phyloP scores from a whole-genome alignment of 1,140 invertebrate species.

The Rhopalosiphum maidis region DNA sequence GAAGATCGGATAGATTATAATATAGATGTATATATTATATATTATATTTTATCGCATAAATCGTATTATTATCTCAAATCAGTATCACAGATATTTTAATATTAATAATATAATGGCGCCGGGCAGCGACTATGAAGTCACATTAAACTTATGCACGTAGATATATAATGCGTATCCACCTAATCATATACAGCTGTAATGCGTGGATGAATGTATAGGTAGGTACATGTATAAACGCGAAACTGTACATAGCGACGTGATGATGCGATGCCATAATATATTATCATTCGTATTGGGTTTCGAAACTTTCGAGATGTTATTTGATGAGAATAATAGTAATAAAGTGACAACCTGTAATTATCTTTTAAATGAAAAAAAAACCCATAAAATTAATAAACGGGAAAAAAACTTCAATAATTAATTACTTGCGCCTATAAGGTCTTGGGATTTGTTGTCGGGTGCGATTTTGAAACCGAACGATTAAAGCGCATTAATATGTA shows the following conservation, averaged over 20 bases:
- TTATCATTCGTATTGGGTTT: background rate
- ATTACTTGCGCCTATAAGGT: background rate
- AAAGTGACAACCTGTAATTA: constrained; percentile 16
- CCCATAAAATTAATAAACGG: background rate
- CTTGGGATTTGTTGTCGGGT: background rate
- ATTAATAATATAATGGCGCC: background rate
- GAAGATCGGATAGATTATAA: background rate
- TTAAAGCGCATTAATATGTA: background rate
- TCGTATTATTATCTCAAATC: background rate
- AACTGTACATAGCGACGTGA: background rate
- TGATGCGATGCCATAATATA: background rate
- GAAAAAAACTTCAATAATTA: background rate
- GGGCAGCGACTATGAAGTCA: background rate
- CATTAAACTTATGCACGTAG: background rate
- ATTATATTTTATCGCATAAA: background rate
- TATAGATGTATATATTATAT: no score
- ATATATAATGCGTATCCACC: background rate
- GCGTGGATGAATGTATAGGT: background rate
- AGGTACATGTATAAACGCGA: background rate
- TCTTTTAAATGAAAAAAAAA: constrained; percentile 21
- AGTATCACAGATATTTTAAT: background rate
- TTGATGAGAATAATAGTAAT: constrained; percentile 16
- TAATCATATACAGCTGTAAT: background rate
- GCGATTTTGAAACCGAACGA: background rate
- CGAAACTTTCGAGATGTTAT: background rate